A percentile compares a stretch with the other conserved stretches of the same genome.
Conservation (phyloP, 64 coral and sea anemone genomes). For the Pachyseris speciosa region DNA sequence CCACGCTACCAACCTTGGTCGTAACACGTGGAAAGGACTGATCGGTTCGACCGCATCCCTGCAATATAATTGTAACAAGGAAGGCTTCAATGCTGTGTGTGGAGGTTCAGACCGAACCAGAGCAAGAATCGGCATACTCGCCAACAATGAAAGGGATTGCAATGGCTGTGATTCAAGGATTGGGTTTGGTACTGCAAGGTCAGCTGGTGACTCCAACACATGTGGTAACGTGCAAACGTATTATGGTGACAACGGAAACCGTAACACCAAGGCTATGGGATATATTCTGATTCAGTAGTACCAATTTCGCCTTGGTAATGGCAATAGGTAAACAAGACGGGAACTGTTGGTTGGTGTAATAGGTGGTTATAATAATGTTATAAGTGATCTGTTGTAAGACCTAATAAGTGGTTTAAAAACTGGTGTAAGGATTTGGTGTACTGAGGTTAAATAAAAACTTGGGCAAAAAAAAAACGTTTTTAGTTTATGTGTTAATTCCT, state of each 20-base stretch:
- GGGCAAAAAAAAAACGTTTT: no score
- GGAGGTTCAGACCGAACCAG: not conserved
- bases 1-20: not conserved
- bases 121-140: conserved; percentile 13
- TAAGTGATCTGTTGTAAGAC: no score
- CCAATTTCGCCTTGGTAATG: no score
- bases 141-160: conserved; percentile 16
- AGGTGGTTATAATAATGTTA: no score
- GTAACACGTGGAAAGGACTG: conserved; percentile 16
- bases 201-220: not conserved
- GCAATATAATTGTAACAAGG: conserved; percentile 39
- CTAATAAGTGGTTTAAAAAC: no score
- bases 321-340: no score
- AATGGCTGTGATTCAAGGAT: not conserved
- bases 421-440: no score
- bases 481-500: no score
- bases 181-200: not conserved
- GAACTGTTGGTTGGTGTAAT: no score
- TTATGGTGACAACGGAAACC: not conserved
- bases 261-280: not conserved
- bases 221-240: not conserved
- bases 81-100: not conserved
- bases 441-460: no score
- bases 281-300: conserved; percentile 32
- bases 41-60: not conserved